These are phyloP conservation scores for Eupithecia dodoneata DNA, from an alignment of 2,888 invertebrate genomes.

Conservation along the genomic window DNA sequence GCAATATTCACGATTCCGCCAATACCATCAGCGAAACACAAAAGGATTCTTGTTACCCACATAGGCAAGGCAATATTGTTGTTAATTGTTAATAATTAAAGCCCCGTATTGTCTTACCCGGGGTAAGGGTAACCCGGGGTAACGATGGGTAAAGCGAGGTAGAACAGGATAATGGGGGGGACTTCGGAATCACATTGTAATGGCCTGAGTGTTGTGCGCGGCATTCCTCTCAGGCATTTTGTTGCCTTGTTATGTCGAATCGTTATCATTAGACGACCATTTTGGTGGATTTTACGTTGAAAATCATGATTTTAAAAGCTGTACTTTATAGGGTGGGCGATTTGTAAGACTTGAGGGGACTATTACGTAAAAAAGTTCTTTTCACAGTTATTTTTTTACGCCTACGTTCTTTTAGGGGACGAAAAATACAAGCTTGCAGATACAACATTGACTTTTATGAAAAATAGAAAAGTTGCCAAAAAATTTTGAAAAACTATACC, in stretches of 20 bases:
- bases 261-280: slow-evolving; percentile 19
- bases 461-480: neutral
- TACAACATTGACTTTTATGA: neutral
- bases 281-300: slow-evolving; percentile 18
- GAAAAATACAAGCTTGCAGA: neutral
- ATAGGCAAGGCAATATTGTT: slow-evolving; percentile 31
- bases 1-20: neutral
- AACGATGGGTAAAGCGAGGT: slow-evolving; percentile 14
- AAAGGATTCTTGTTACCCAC: slow-evolving; percentile 28
- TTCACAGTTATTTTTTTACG: neutral
- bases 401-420: neutral
- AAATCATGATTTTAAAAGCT: slow-evolving; percentile 17
- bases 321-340: neutral
- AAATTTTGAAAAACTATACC: neutral
- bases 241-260: slow-evolving; percentile 24
- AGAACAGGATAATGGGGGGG: slow-evolving; percentile 20
- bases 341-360: neutral
- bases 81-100: slow-evolving; percentile 38
- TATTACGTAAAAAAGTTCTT: neutral
- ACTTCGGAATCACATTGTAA: slow-evolving; percentile 33
- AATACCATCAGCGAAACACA: slow-evolving; percentile 23
- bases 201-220: slow-evolving; percentile 27
- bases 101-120: slow-evolving; percentile 33
- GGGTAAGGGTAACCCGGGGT: slow-evolving; percentile 24
- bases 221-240: slow-evolving; percentile 26